Evolutionary conservation across 2,113 vertebrate genomes (phyloP).

Genomic region (Solenodon paradoxus): DNA sequence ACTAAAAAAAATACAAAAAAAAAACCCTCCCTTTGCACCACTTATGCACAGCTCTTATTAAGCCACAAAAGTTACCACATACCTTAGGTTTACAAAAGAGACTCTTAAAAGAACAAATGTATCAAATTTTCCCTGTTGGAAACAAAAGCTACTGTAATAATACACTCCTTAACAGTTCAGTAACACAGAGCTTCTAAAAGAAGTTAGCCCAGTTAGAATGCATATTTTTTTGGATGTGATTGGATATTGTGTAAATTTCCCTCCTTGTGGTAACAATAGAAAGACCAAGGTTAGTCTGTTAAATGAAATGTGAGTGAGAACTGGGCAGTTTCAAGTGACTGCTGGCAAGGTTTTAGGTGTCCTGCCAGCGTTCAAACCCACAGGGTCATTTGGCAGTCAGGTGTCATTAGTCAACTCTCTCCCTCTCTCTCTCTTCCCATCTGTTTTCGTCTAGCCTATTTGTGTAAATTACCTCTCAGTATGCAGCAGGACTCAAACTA

Average conservation of each 20-base stretch:
- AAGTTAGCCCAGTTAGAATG: background rate
- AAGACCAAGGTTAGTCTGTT: slow-evolving; percentile 68
- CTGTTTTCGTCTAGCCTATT: slow-evolving; percentile 79
- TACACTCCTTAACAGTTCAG: slow-evolving; percentile 20
- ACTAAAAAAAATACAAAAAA: too few species aligned
- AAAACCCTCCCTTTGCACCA: too few species aligned
- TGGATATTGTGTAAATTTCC: slow-evolving; percentile 37
- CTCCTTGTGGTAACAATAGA: background rate
- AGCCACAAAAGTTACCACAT: background rate
- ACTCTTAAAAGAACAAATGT: slow-evolving; percentile 43
- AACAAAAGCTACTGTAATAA: background rate
- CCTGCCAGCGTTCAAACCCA: slow-evolving; percentile 64
- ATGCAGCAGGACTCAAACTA: slow-evolving; percentile 57
- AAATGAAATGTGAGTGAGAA: slow-evolving; percentile 67
- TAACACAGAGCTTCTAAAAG: background rate
- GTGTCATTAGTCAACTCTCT: slow-evolving; percentile 79
- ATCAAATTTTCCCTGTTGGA: slow-evolving; percentile 57
- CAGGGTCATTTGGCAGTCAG: slow-evolving; percentile 81
- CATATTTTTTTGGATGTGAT: background rate
- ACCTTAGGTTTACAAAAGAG: slow-evolving; percentile 49
- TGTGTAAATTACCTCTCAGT: slow-evolving; percentile 79
- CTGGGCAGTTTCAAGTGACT: slow-evolving; percentile 64
- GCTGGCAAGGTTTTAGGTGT: slow-evolving; percentile 69
- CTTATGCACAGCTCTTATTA: slow-evolving; percentile 40
- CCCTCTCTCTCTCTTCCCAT: slow-evolving; percentile 73